Evolutionary conservation across 1,140 invertebrate species (phyloP).

Genomic region (Aphelenchoides avenae): DNA sequence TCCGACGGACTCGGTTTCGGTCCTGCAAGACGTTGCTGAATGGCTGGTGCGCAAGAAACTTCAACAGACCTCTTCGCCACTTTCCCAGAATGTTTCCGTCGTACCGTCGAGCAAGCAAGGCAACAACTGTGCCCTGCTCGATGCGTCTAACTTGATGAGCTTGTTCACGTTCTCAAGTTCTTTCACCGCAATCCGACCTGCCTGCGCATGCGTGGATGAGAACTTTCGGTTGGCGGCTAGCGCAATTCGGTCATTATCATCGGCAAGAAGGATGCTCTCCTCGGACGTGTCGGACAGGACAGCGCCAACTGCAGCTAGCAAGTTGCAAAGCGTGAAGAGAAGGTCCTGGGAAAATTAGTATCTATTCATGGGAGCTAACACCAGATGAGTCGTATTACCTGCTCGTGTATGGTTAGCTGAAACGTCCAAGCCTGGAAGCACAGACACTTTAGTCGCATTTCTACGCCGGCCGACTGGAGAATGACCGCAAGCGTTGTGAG

Average conservation of each 20-base stretch:
- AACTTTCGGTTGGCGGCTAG: conserved; percentile 20
- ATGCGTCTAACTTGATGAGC: conserved; percentile 76
- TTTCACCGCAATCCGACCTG: conserved; percentile 66
- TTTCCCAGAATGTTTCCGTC: conserved; percentile 98
- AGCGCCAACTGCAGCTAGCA: conserved; percentile 28
- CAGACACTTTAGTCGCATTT: conserved; percentile 44
- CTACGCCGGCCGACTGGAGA: conserved; percentile 45
- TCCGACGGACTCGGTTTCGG: conserved; percentile 74
- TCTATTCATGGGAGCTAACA: conserved; percentile 15
- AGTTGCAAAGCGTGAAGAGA: conserved; percentile 29
- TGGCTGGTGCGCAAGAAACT: conserved; percentile 1
- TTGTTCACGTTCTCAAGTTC: conserved; percentile 72
- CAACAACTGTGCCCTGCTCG: conserved; percentile 86
- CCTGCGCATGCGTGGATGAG: conserved; percentile 21
- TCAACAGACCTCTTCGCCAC: conserved; percentile 76
- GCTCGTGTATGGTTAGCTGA: conserved; percentile 55
- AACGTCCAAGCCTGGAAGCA: conserved; percentile 58
- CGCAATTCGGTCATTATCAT: neutral
- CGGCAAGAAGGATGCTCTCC: neutral
- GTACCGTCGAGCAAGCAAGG: conserved; percentile 84
- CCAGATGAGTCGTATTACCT: conserved; percentile 9
- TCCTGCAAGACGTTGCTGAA: conserved; percentile 26
- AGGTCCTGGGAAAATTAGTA: conserved; percentile 20
- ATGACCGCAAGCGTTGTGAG: conserved; percentile 49
- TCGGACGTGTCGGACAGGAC: conserved; percentile 32